A percentile compares a stretch with the other conserved stretches of the same genome.
Evolutionary conservation across 1,140 invertebrate species (phyloP).

Genomic region (Heliconius melpomene): DNA sequence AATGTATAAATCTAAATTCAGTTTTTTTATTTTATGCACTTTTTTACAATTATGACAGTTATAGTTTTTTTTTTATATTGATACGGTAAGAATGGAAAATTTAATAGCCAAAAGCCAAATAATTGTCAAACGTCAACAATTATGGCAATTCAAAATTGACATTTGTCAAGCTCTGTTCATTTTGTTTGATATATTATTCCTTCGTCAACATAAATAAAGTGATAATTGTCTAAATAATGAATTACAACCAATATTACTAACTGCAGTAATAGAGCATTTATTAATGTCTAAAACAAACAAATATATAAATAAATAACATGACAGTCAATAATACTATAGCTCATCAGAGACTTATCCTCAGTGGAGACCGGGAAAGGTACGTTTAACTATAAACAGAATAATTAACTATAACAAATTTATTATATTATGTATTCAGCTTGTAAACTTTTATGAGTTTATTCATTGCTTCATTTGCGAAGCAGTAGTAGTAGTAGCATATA

Average conservation of each 20-base stretch:
- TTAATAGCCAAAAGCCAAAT: too few species aligned
- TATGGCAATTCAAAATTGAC: conserved; percentile 3
- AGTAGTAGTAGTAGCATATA: not conserved
- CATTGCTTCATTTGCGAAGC: not conserved
- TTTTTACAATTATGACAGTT: too few species aligned
- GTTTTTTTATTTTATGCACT: too few species aligned
- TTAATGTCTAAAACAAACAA: not conserved
- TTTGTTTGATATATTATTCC: not conserved
- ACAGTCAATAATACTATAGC: conserved; percentile 81
- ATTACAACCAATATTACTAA: not conserved
- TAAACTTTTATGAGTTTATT: not conserved
- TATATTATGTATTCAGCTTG: not conserved
- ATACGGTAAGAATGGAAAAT: too few species aligned
- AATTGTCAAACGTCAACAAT: not conserved
- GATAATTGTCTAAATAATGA: not conserved
- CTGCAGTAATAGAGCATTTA: not conserved
- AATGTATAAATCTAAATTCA: too few species aligned
- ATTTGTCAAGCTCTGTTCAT: not conserved
- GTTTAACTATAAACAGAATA: not conserved
- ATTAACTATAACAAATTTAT: not conserved
- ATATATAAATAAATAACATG: conserved; percentile 47
- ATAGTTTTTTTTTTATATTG: too few species aligned
- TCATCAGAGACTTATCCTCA: conserved; percentile 77
- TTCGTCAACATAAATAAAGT: not conserved
- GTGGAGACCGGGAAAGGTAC: conserved; percentile 78